A percentile compares a stretch with the other conserved stretches of the same genome.
Evolutionary conservation across 2,113 vertebrate species (phyloP).

Genomic region (Salvator merianae): DNA sequence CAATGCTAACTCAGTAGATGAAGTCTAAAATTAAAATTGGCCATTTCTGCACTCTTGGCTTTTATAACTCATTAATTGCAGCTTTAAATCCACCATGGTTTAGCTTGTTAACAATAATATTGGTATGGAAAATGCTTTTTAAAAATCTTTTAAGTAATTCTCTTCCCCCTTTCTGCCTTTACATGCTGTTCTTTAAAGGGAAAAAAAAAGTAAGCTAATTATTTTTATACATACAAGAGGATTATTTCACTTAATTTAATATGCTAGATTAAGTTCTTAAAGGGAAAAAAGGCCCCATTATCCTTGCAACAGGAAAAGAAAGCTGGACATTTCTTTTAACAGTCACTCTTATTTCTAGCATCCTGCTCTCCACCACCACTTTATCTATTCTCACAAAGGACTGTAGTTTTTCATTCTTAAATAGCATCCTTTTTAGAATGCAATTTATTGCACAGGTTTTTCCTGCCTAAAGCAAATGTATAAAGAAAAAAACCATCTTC

Average conservation of each 20-base stretch:
- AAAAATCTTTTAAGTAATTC: slow-evolving; percentile 18
- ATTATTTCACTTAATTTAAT: slow-evolving; percentile 64
- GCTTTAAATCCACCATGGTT: slow-evolving; percentile 61
- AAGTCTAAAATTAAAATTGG: slow-evolving; percentile 60
- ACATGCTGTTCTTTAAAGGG: slow-evolving; percentile 34
- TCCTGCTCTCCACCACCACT: not conserved
- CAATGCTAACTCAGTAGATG: slow-evolving; percentile 41
- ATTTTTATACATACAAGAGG: slow-evolving; percentile 60
- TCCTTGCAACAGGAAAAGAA: not conserved
- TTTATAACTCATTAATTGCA: slow-evolving; percentile 39
- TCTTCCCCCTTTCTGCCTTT: slow-evolving; percentile 34
- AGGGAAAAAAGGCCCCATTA: not conserved
- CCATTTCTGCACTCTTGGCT: slow-evolving; percentile 43
- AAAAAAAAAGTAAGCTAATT: slow-evolving; percentile 57
- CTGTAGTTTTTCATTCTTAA: not conserved
- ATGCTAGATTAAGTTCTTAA: slow-evolving; percentile 36
- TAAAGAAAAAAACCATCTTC: no score
- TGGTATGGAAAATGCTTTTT: slow-evolving; percentile 43
- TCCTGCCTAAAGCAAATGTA: not conserved
- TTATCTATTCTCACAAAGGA: not conserved
- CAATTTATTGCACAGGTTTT: not conserved
- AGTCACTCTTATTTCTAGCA: not conserved
- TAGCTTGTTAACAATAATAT: slow-evolving; percentile 66
- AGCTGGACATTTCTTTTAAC: slow-evolving; percentile 7
- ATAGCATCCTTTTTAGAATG: not conserved